phyloP scores from a whole-genome alignment of 2,888 invertebrate genomes.

The Polymixis flavicincta region DNA sequence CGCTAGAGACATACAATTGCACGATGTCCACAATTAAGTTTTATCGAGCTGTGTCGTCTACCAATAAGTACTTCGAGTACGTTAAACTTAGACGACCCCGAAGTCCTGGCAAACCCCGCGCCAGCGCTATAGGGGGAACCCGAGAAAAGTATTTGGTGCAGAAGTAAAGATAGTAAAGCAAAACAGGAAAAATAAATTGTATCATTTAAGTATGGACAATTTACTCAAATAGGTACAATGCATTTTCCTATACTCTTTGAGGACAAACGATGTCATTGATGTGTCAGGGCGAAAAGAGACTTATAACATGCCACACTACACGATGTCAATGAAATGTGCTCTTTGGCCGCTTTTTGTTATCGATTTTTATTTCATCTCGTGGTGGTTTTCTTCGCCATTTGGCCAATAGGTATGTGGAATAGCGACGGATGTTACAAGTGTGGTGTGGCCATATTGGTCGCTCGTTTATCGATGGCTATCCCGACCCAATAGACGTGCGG shows the following conservation, averaged over 20 bases:
- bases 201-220: background rate
- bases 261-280: background rate
- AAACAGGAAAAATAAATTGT: background rate
- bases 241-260: background rate
- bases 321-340: no score
- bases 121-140: background rate
- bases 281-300: background rate
- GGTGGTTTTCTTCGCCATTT: background rate
- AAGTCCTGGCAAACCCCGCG: background rate
- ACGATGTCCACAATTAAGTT: background rate
- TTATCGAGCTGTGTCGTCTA: background rate
- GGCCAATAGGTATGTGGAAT: background rate
- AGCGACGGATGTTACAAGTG: background rate
- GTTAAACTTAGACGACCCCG: no score
- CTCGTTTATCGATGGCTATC: background rate
- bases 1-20: no score
- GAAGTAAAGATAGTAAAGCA: background rate
- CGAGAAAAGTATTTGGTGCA: background rate
- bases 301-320: background rate
- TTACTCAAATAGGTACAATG: background rate
- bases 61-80: background rate
- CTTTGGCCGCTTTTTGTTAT: background rate
- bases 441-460: background rate
- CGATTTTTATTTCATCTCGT: background rate
- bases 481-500: no score